A percentile compares a stretch with the other conserved stretches of the same genome.
Conservation (phyloP, 2,113 vertebrate genomes). For the Burhinus bistriatus region DNA sequence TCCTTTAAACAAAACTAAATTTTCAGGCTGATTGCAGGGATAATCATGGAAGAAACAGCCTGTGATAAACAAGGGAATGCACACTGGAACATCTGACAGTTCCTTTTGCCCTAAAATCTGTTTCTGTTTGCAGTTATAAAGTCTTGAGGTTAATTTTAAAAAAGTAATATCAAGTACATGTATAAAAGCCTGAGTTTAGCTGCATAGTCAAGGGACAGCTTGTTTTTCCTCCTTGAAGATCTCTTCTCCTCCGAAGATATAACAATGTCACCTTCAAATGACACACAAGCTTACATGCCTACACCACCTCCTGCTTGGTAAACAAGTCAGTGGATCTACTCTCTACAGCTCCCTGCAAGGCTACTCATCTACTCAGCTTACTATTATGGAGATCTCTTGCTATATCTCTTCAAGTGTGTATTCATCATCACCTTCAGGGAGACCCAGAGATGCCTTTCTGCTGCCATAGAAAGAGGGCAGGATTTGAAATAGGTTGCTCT, state of each 20-base stretch:
- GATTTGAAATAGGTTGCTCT: not conserved
- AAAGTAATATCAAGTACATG: too few relatives aligned
- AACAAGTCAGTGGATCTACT: not conserved
- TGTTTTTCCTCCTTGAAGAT: not conserved
- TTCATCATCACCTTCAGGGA: not conserved
- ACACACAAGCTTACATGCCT: not conserved
- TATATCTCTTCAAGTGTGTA: not conserved
- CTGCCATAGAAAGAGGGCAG: not conserved
- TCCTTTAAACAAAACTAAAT: not conserved
- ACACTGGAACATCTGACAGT: not conserved
- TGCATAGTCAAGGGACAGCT: not conserved
- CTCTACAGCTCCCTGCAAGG: not conserved
- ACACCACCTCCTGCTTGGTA: not conserved
- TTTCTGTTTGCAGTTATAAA: not conserved
- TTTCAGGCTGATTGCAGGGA: not conserved
- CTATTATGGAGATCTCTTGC: not conserved
- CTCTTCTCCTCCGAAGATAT: not conserved
- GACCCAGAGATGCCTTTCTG: not conserved
- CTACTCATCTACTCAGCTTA: not conserved
- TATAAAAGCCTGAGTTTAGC: not conserved
- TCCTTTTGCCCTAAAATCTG: not conserved
- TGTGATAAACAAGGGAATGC: not conserved
- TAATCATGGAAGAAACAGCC: not conserved
- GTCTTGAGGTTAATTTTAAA: not conserved
- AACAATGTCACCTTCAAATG: not conserved